Base-by-base conservation (phyloP, 2,888 invertebrate species). In the Drosophila mimica region DNA sequence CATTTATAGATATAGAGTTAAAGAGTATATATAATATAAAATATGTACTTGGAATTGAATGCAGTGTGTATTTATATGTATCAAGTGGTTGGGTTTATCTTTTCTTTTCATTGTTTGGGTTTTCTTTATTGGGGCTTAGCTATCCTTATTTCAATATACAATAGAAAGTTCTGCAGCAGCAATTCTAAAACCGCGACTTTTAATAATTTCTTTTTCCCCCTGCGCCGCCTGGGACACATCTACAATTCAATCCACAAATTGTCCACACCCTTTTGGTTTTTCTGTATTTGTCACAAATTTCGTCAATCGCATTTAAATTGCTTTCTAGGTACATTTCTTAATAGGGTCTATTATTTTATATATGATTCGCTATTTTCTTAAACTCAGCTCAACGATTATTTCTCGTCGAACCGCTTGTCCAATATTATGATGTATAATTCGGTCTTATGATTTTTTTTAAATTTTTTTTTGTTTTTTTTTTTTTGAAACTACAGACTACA, bases 281-380 rank as follows among this genome's bases (percentile, higher is more conserved):
- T 74, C 77, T 72, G 87, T 90, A 87, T 87, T 87, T 87, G 87
- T 87, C 87, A 87, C 87, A 87, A 84, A 88, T 90, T 90, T 88
- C 90, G 59, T 88, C 86, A 81, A 90, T 90, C 90, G 86, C 86
- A 83, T 88, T 88, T 84, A 62, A 81, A 86, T 88, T 88, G 86
- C 90, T 86, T 88, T 87, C 87, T 86, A 87, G 87, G 87, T 87
- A 87, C 87, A 87, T 76, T 83, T 88, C 84, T 81, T 68, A 68
- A 72, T 70, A 74, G 75, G 82, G 70, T 79, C 69, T 74, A 67
- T 64, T 74, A 65, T 62, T 66, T 74, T 49, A 48, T 36, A 31
- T 56, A 56, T 69, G 68, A 56, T 68, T 56, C 11, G 34, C 30
- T 68, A 57, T 69, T 57, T n/a, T 33, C n/a, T 28, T 38, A 38